Base-by-base conservation (phyloP, 1,140 invertebrate genomes). In the Choristoneura fumiferana region DNA sequence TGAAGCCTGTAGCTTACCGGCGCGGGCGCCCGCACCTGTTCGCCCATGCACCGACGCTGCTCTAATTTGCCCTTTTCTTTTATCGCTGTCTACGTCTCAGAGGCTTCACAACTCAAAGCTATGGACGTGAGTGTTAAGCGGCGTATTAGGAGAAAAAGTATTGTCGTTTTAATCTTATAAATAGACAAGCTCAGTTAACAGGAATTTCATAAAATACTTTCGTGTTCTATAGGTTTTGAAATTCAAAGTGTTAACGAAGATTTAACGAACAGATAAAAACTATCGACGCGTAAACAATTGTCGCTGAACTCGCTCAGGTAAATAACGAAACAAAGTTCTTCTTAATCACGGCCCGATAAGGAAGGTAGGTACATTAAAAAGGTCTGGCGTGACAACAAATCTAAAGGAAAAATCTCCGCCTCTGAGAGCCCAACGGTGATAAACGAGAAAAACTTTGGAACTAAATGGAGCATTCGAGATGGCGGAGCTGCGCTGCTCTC, bases 311-410 rank as follows among this genome's bases (percentile, higher is more conserved):
- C 35, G 57, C 49, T 38, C 43, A 59, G 70, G 57, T 71, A 71
- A 76, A 76, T 70, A 76, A 66, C 78, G 71, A 79, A 81, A 69
- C 78, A 87, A 84, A 75, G 78, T 78, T 73, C 58, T 75, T 73
- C 72, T 81, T 86, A 84, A 86, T 86, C 80, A 81, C 76, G 76
- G 75, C 71, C 78, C 84, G 86, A 85, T 85, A 84, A 87, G 81
- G 82, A 87, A 84, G 84, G 85, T 87, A 89, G 84, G 85, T 87
- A 89, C 89, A 90, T 89, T 90, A 90, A 90, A 88, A 89, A 87
- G 83, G 87, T 87, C 84, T 89, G 89, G 87, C 87, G 83, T 89
- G 89, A 89, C 89, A 89, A 90, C 89, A 90, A 90, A 90, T 90
- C 87, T 89, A 87, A 84, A 84, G 85, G 86, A 88, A 90, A 90